Conservation (phyloP, 2,113 vertebrate genomes). For the Hypomesus transpacificus region DNA sequence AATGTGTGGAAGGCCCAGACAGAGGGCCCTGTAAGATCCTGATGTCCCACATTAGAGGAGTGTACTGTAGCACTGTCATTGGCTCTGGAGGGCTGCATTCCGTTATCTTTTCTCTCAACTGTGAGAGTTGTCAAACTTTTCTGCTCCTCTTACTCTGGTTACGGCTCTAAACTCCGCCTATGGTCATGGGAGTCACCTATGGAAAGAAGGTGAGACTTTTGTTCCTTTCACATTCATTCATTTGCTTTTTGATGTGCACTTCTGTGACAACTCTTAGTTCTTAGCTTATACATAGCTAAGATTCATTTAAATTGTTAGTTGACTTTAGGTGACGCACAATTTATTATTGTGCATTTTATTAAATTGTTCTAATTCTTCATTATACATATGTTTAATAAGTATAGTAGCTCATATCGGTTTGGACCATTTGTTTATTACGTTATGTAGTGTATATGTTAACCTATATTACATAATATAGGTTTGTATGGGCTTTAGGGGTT, state of each 20-base stretch:
- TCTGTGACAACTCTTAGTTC: neutral
- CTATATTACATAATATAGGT: too few species aligned
- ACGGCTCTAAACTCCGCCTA: neutral
- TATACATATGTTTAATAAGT: neutral
- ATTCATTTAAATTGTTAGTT: neutral
- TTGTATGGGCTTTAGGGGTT: too few species aligned
- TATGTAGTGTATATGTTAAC: too few species aligned
- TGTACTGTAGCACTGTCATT: neutral
- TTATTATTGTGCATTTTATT: neutral
- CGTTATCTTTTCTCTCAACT: neutral
- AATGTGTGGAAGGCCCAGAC: neutral
- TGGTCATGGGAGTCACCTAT: conserved; percentile 75
- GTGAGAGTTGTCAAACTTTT: neutral
- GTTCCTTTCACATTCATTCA: conserved; percentile 7
- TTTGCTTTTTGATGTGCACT: neutral
- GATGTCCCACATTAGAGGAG: neutral
- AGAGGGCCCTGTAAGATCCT: neutral
- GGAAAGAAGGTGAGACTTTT: conserved; percentile 76
- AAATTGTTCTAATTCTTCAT: neutral
- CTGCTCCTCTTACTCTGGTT: neutral
- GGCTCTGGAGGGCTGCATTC: neutral
- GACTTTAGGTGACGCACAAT: neutral
- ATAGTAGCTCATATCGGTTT: neutral
- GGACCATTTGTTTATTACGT: neutral
- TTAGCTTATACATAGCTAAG: neutral